Conservation (phyloP, 1,140 invertebrate genomes). For the Hylaeus anthracinus region DNA sequence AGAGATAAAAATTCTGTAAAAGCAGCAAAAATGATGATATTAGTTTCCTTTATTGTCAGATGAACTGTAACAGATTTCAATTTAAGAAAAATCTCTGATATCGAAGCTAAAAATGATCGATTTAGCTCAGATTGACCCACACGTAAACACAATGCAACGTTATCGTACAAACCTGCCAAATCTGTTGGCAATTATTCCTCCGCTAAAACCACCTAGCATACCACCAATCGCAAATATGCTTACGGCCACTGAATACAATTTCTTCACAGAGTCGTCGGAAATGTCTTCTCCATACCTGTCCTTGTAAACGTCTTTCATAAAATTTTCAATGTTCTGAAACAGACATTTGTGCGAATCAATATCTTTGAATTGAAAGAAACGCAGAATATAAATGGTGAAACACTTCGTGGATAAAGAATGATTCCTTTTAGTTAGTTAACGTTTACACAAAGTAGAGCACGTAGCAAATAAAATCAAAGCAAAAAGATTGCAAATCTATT, state of each 20-base stretch:
- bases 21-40: too few species aligned
- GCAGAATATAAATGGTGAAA: neutral
- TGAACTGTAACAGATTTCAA: too few species aligned
- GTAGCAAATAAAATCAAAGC: too few species aligned
- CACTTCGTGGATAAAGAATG: too few species aligned
- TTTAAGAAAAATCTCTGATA: too few species aligned
- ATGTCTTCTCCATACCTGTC: conserved; percentile 88
- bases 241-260: conserved; percentile 94
- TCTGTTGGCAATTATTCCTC: conserved; percentile 93
- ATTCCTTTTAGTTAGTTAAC: too few species aligned
- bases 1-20: too few species aligned
- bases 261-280: conserved; percentile 85
- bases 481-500: too few species aligned
- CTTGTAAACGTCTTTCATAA: conserved; percentile 94
- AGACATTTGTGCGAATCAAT: neutral
- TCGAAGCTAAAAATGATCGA: too few species aligned
- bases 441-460: too few species aligned
- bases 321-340: conserved; percentile 92
- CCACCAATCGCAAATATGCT: conserved; percentile 97
- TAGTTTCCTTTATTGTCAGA: too few species aligned
- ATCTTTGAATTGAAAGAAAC: too few species aligned
- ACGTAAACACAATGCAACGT: neutral
- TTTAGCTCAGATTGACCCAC: neutral
- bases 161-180: conserved; percentile 88
- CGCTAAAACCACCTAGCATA: conserved; percentile 96